These are phyloP conservation scores for Ianthella basta DNA, from an alignment of 37 sponge, comb jelly and placozoan species.

Conservation along the genomic window DNA sequence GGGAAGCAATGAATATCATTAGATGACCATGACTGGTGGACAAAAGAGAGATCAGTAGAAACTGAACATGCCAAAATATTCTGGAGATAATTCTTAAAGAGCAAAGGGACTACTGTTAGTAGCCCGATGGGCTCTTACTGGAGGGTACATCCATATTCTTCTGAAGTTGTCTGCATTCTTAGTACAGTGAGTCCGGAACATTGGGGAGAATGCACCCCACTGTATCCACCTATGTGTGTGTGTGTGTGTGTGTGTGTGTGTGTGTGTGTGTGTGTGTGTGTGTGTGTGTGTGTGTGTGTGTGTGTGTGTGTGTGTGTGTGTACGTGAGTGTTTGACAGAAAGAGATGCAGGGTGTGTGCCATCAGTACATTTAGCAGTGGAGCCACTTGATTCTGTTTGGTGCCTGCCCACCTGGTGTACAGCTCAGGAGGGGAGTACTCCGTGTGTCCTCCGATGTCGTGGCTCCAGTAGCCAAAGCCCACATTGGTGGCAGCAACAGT, in stretches of 20 bases:
- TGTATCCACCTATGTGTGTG: conserved; percentile 71
- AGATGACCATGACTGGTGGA: background rate
- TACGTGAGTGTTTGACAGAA: too few relatives aligned
- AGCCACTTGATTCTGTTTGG: too few relatives aligned
- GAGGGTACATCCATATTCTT: conserved; percentile 70
- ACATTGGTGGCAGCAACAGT: conserved; percentile 79
- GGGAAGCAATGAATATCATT: background rate
- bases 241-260: too few relatives aligned
- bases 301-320: background rate
- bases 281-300: background rate
- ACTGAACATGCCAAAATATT: too few relatives aligned
- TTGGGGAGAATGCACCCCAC: conserved; percentile 83
- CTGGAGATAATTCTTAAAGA: background rate
- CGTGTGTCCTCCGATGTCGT: conserved; percentile 80
- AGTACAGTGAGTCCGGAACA: conserved; percentile 78
- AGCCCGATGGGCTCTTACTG: conserved; percentile 35
- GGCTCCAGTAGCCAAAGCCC: conserved; percentile 82
- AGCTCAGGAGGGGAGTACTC: conserved; percentile 66
- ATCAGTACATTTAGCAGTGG: conserved; percentile 16
- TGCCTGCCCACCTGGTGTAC: conserved; percentile 45
- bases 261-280: too few relatives aligned
- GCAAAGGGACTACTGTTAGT: background rate
- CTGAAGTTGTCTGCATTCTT: conserved; percentile 58
- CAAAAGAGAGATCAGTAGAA: too few relatives aligned
- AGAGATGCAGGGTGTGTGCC: background rate